phyloP scores from a whole-genome alignment of 2,113 vertebrate genomes.

The Apteryx owenii region DNA sequence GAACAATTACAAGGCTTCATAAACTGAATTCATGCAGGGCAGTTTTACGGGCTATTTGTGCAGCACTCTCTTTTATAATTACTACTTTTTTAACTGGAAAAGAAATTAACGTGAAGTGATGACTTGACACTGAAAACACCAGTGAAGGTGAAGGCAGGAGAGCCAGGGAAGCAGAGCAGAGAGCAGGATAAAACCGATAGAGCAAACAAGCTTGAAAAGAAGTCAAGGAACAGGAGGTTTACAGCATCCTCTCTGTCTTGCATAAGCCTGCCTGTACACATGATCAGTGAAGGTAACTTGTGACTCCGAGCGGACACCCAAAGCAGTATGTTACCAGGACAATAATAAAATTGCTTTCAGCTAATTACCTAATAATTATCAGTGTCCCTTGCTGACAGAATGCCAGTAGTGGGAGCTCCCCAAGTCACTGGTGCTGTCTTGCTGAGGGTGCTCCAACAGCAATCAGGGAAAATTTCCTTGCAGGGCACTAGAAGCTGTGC shows the following conservation, averaged over 20 bases:
- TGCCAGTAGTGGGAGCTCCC: not conserved
- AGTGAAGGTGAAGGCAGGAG: not conserved
- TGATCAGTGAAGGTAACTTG: not conserved
- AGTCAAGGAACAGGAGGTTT: not conserved
- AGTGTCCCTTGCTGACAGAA: not conserved
- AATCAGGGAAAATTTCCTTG: not conserved
- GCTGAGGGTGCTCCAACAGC: not conserved
- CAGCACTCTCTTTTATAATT: not conserved
- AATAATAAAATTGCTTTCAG: not conserved
- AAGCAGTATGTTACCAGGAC: not conserved
- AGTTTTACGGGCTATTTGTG: not conserved
- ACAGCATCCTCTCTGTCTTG: not conserved
- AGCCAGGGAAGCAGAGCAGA: fast-evolving
- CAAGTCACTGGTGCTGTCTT: fast-evolving
- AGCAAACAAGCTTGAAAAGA: not conserved
- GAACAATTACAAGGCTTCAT: not conserved
- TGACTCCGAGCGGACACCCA: not conserved
- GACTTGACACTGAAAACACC: not conserved
- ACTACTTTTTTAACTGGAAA: not conserved
- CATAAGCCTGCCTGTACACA: not conserved
- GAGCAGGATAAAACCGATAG: not conserved
- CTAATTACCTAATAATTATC: not conserved
- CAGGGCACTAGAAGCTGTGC: not conserved
- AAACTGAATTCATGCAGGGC: not conserved
- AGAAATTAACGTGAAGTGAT: not conserved